Evolutionary conservation across 1,140 invertebrate genomes (phyloP).

Genomic region (Drosophila mauritiana): DNA sequence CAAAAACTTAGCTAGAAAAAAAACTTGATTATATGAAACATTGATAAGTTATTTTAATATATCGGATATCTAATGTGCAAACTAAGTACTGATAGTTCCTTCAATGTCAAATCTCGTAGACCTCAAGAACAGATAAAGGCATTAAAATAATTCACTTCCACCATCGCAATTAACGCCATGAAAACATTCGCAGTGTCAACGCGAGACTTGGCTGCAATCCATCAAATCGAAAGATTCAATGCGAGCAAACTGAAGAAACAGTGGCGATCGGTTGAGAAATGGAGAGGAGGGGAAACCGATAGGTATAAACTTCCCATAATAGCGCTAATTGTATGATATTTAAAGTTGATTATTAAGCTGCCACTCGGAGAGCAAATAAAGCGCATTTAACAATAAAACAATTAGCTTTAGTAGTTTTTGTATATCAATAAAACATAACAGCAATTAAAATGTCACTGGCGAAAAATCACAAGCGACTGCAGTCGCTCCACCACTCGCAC

Average conservation of each 20-base stretch:
- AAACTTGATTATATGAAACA: not conserved
- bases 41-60: not conserved
- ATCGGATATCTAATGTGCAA: not conserved
- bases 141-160: constrained; percentile 38
- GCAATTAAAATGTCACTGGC: constrained; percentile 81
- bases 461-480: constrained; percentile 63
- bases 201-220: constrained; percentile 25
- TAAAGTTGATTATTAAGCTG: constrained; percentile 80
- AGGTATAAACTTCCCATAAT: constrained; percentile 66
- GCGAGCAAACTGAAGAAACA: constrained; percentile 22
- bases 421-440: constrained; percentile 82
- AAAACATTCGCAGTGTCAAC: constrained; percentile 45
- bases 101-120: not conserved
- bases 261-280: not conserved
- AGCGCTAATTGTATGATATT: constrained; percentile 76
- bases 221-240: constrained; percentile 44
- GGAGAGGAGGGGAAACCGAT: not conserved
- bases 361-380: constrained; percentile 71
- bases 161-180: constrained; percentile 26
- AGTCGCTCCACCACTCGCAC: constrained; percentile 18
- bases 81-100: not conserved
- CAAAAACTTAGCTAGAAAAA: not conserved
- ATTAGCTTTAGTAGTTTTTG: constrained; percentile 80
- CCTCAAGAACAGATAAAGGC: constrained; percentile 15
- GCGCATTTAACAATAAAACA: constrained; percentile 81